Base-by-base conservation (phyloP, 2,888 invertebrate genomes). In the Thera obeliscata region DNA sequence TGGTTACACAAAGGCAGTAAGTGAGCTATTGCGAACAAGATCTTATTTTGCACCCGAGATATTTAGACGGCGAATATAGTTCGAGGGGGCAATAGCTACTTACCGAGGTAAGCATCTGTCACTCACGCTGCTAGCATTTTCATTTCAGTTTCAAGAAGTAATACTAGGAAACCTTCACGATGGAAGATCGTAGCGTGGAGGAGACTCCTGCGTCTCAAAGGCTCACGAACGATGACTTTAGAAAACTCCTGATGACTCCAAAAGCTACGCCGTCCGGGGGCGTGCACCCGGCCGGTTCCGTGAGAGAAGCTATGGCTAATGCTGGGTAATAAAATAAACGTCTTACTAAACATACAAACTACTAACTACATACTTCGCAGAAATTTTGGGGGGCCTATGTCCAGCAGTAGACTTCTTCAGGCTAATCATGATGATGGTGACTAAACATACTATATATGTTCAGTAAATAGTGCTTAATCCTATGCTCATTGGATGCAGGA, bases 171-270 rank as follows among this genome's bases (percentile, higher is more conserved):
- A 54, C 63, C 67, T n/a, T 50, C 68, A 91, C 82, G 76, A 95
- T 95, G 95, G 94, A 94, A 60, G 94, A 94, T 63, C 80, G 87
- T 61, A 89, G 86, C 79, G 94, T 94, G 68, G 93, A 94, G 74
- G 95, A 95, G 75, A 95, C 95, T 64, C 96, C 96, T 55, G 95
- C 94, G 72, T 97, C 97, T 0, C 96, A 96, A 81, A 95, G 97
- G 75, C 94, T 99, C 64, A 99, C 99, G 7, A 99, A 99, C 94
- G 99, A 98, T 85, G 99, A 99, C 91, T 99, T 99, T 84, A 96
- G 99, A 64, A 98, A 98, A 85, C 93, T 99, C 61, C 91, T 99
- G 75, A 99, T 99, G 97, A 99, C 99, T 0, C 99, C 99, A 0
- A 95, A 98, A 70, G 95, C 96, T 5, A 96, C 97, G 0, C 95